A percentile compares a stretch with the other conserved stretches of the same genome.
These are phyloP conservation scores for Drosophila pseudoananassae DNA, from an alignment of 1,140 invertebrate genomes.

Conservation along the genomic window DNA sequence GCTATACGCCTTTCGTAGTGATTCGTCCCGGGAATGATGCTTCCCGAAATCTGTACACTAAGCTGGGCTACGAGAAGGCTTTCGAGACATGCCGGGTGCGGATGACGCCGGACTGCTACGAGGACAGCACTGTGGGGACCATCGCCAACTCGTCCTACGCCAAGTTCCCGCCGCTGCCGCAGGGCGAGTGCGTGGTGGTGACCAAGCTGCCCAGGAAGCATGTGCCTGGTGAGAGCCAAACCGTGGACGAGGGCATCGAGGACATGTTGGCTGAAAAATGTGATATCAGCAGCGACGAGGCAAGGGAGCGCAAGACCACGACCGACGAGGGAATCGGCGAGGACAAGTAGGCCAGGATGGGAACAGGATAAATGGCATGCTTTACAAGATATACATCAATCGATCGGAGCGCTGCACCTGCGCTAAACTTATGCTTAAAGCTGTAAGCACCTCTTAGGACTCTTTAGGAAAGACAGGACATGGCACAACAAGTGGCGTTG, in stretches of 20 bases:
- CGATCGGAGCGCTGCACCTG: constrained; percentile 52
- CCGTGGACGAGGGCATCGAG: constrained; percentile 79
- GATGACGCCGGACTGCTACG: constrained; percentile 86
- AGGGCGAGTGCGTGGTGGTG: constrained; percentile 61
- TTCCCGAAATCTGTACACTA: constrained; percentile 91
- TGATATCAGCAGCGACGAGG: constrained; percentile 82
- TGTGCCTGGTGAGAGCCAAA: constrained; percentile 68
- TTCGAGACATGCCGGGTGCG: constrained; percentile 91
- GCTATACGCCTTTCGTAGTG: constrained; percentile 92
- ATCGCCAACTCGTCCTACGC: constrained; percentile 68
- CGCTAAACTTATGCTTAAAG: constrained; percentile 53
- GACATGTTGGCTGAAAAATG: constrained; percentile 84
- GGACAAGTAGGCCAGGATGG: constrained; percentile 67
- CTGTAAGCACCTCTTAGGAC: constrained; percentile 51
- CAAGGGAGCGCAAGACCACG: constrained; percentile 75
- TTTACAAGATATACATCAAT: constrained; percentile 27
- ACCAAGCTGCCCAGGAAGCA: constrained; percentile 49
- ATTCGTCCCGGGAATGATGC: constrained; percentile 94
- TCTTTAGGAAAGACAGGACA: constrained; percentile 45
- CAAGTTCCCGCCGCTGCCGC: constrained; percentile 73
- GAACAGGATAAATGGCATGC: constrained; percentile 3
- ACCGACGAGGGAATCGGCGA: constrained; percentile 82
- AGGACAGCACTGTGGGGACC: constrained; percentile 71
- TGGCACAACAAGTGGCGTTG: constrained; percentile 69
- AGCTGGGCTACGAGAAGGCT: constrained; percentile 91